Evolutionary conservation across 2,888 invertebrate species (phyloP), one percentile per base, ranked within the genome.

Genomic region (Phorcus lineatus): DNA sequence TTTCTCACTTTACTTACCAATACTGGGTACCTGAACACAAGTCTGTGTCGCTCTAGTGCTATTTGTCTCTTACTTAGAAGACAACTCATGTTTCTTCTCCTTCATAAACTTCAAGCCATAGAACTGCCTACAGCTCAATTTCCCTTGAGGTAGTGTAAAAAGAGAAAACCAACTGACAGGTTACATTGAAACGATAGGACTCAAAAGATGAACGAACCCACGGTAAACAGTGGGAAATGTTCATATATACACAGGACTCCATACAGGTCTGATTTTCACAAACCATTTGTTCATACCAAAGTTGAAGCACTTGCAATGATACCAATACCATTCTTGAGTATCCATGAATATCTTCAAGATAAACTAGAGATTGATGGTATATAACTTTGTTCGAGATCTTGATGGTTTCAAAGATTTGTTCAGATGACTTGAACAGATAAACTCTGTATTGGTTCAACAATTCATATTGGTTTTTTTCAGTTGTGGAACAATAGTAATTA

Each of bases 261-360:
- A 31, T 67, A 67, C 67, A 67, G 36, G 31, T 70, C 17, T 40
- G 36, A 4, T 17, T n/a, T n/a, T 70, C 40, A 31, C 17, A 70
- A 70, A 70, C 67, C 70, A 70, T 70, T 70, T 70, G 40, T 70
- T 40, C 70, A 36, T 24, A 57, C n/a, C 19, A 57, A 47, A 47
- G 47, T 47, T 13, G 13, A 47, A 47, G 47, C 47, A 47, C 47
- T 47, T 47, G 47, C 47, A 47, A 6, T 47, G 47, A 47, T 9
- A 11, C 47, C 47, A 47, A 47, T 47, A 47, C 47, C 13, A 11
- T 47, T 13, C 47, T 47, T 6, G 47, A 47, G 47, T 47, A 47
- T 47, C 47, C 47, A 11, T 47, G 47, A 47, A 47, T 11, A 13
- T 47, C 47, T 47, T 47, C 47, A 47, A 47, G 47, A 13, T 47